Evolutionary conservation across 2,888 invertebrate species (phyloP), one percentile per base, ranked within the genome.

Genomic region (Eurytoma adleriae): DNA sequence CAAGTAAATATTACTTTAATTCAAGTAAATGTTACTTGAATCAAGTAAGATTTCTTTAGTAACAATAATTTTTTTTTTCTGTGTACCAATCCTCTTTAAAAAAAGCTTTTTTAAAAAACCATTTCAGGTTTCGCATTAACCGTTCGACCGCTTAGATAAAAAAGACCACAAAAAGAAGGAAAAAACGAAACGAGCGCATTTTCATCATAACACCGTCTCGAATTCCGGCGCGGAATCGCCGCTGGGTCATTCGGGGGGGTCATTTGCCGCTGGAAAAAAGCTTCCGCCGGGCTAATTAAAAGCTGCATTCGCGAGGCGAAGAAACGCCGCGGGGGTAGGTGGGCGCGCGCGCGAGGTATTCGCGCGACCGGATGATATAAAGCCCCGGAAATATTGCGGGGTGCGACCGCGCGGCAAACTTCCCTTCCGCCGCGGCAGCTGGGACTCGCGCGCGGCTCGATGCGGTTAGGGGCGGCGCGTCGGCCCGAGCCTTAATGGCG

Each of bases 321-420:
- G 40, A 40, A 40, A 40, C 4, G 7, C 62, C 54, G 14, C n/a
- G 52, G 16, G 30, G 18, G 59, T 56, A 40, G 67, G 57, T 57
- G 59, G 75, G 67, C 68, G 48, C 13, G 59, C 18, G 54, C 16
- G 70, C 24, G 16, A 66, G 14, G 24, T 20, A 67, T 30, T 40
- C 30, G 54, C 64, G 64, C 18, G 40, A 64, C 40, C 52, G 69
- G 52, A 61, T 54, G 59, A 56, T 62, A 77, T 52, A 77, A 77
- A 68, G 69, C 77, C 54, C 52, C 52, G 69, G 77, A 69, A 77
- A 70, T 77, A 77, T 77, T 70, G 62, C 48, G 64, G 40, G 3
- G 40, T 40, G 64, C 54, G 54, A 64, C 54, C 24, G 24, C n/a
- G 20, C 40, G 30, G 30, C 64, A 12, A 18, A 64, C 40, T 40